Conservation (phyloP, 2,797 vertebrate genomes). For the Girardinus metallicus region DNA sequence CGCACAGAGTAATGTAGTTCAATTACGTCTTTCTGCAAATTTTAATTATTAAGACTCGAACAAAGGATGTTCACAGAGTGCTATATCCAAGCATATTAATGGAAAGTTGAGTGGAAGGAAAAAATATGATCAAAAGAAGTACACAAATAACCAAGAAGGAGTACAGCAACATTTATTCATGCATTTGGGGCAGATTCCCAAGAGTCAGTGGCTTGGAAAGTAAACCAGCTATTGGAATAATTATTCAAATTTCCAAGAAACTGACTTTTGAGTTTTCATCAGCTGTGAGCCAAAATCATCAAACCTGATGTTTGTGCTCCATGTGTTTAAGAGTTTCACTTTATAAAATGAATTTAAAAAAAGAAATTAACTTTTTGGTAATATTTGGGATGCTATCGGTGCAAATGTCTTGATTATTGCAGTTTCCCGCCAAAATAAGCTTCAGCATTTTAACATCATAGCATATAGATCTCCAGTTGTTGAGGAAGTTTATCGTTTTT, state of each 20-base stretch:
- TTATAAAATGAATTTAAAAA: background rate
- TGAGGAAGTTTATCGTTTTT: background rate
- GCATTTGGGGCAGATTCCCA: background rate
- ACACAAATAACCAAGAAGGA: background rate
- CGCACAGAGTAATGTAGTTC: background rate
- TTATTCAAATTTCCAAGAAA: too few relatives aligned
- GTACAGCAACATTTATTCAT: background rate
- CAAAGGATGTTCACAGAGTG: background rate
- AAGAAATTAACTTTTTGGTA: background rate
- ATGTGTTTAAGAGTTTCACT: background rate
- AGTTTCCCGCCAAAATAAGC: too few relatives aligned
- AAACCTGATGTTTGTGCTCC: background rate
- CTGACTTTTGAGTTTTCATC: too few relatives aligned
- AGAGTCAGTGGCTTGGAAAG: too few relatives aligned
- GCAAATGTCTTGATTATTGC: background rate
- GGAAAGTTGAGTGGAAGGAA: background rate
- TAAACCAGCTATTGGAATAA: too few relatives aligned
- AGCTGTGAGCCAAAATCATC: too few relatives aligned
- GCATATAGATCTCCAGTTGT: background rate
- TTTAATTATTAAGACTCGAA: background rate
- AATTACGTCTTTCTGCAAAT: background rate
- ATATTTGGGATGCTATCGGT: background rate
- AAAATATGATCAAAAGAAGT: background rate
- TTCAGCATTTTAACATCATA: too few relatives aligned
- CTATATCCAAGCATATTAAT: background rate